Conservation (phyloP, 2,797 vertebrate genomes). For the Cossypha caffra region DNA sequence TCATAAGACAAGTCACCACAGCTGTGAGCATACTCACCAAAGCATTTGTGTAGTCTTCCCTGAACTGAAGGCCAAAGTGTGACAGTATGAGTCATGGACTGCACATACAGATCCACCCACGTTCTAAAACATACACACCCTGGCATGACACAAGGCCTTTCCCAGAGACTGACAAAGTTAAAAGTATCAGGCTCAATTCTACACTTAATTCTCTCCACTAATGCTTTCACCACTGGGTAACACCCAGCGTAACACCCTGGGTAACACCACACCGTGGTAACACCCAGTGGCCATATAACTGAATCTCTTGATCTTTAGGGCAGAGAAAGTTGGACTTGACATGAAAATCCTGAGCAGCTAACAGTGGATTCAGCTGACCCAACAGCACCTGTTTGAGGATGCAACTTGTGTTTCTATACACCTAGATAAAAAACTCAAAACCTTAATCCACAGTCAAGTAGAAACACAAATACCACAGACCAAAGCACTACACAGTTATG, state of each 20-base stretch:
- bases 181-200: neutral
- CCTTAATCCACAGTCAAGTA: neutral
- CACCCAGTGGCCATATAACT: fast-evolving
- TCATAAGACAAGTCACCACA: neutral
- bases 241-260: no score
- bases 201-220: neutral
- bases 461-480: neutral
- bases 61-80: neutral
- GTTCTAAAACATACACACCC: fast-evolving
- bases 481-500: neutral
- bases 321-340: neutral
- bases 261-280: no score
- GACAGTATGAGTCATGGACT: neutral
- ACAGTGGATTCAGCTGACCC: neutral
- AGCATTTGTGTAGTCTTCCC: fast-evolving
- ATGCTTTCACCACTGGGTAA: neutral
- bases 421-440: neutral
- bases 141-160: neutral
- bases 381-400: neutral
- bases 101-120: neutral
- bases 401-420: neutral
- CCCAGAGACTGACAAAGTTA: neutral
- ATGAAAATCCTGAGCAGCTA: neutral
- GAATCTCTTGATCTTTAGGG: neutral
- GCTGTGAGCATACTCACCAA: neutral